phyloP scores from a whole-genome alignment of 2,797 vertebrate genomes.

The Merluccius polli region DNA sequence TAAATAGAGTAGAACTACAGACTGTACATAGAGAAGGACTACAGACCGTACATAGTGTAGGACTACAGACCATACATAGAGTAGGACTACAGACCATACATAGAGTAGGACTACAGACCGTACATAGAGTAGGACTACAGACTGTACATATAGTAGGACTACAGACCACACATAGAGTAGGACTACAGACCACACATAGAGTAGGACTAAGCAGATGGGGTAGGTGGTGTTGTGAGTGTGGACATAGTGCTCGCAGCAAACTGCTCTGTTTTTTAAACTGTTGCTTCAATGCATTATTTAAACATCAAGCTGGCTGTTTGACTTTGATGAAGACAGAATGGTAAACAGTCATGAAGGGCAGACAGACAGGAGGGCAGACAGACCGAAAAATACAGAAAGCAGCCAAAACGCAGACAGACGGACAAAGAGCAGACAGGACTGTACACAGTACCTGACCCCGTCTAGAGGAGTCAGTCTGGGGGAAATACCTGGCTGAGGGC shows the following conservation, averaged over 20 bases:
- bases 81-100: not conserved
- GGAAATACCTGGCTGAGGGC: constrained; percentile 89
- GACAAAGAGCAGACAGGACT: not conserved
- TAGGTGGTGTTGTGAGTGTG: not conserved
- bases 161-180: not conserved
- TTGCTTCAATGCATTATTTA: not conserved
- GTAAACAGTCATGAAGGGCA: not conserved
- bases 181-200: not conserved
- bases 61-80: not conserved
- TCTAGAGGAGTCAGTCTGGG: constrained; percentile 9
- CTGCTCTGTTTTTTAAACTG: not conserved
- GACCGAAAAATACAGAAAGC: constrained; percentile 3
- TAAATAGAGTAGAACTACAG: too few species aligned
- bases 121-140: not conserved
- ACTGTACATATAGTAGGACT: not conserved
- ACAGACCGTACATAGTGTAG: not conserved
- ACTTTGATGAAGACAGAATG: not conserved
- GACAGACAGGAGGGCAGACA: constrained; percentile 13
- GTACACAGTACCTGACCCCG: constrained; percentile 38
- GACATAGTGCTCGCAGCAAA: not conserved
- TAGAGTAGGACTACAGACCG: not conserved
- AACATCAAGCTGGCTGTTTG: not conserved
- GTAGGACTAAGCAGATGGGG: not conserved
- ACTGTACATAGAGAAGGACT: too few species aligned
- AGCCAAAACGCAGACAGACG: constrained; percentile 10